phyloP scores from a whole-genome alignment of 2,797 vertebrate genomes.

The Triplophysa yarkandensis region DNA sequence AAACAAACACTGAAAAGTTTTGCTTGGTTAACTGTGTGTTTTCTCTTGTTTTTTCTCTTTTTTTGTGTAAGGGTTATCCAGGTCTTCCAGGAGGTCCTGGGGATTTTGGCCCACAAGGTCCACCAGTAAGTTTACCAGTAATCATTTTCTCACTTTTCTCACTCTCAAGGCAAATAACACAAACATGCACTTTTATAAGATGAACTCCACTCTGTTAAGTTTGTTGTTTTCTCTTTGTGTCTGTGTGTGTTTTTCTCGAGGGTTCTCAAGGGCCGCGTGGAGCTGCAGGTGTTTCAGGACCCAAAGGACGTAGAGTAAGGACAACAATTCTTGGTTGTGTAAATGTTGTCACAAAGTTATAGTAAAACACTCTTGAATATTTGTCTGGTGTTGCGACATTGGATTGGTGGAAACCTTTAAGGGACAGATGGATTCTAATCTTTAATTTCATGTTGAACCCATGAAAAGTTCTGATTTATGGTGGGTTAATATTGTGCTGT shows the following conservation, averaged over 20 bases:
- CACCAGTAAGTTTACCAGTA: slow-evolving; percentile 80
- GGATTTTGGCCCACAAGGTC: slow-evolving; percentile 82
- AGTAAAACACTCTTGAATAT: no score
- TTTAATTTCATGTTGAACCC: no score
- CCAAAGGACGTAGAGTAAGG: slow-evolving; percentile 90
- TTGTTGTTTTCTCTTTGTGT: not conserved
- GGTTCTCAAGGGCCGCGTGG: slow-evolving; percentile 86
- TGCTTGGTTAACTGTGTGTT: slow-evolving; percentile 7
- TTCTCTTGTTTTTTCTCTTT: slow-evolving; percentile 17
- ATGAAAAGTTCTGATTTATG: no score
- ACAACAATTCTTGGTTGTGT: not conserved
- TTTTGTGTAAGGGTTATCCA: slow-evolving; percentile 84
- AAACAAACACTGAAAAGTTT: not conserved
- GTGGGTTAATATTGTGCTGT: no score
- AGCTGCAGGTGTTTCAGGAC: slow-evolving; percentile 78
- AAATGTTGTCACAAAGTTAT: not conserved
- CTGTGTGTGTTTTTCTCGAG: slow-evolving; percentile 64
- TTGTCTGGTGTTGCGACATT: no score
- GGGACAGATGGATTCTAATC: not conserved
- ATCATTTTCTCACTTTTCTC: not conserved
- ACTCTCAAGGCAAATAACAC: no score
- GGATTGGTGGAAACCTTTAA: not conserved
- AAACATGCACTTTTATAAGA: no score
- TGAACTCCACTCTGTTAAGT: not conserved
- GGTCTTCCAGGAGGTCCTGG: slow-evolving; percentile 87